Base-by-base conservation (phyloP, 2,797 vertebrate genomes). In the Bucorvus abyssinicus region DNA sequence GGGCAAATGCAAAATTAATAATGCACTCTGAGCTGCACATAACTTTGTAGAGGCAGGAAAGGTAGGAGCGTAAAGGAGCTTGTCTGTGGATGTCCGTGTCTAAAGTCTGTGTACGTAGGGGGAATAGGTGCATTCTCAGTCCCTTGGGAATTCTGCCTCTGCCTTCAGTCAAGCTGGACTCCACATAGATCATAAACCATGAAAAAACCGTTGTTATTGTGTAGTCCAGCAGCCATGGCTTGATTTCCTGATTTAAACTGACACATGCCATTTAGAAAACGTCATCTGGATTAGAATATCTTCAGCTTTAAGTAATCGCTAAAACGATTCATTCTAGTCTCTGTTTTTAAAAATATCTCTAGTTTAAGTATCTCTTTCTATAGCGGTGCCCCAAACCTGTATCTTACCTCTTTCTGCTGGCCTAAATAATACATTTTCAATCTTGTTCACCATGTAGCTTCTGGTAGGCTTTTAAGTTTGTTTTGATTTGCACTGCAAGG, bases 381-480 rank as follows among this genome's bases (percentile, higher is more conserved):
- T 77, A 17, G 10, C 18, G 42, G 10, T 26, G 42, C 60, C 52
- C 68, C 68, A 75, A 69, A 60, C 4, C 19, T 77, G 42, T 30
- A 63, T 53, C 24, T 78, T 61, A 2, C 5, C 50, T 80, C 73
- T 78, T 85, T 90, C 76, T 90, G 38, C 49, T 76, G 65, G 32
- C 79, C 79, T 93, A 83, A 91, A 88, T 55, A 65, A 91, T 49
- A n/a, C 56, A 80, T 90, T 88, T 94, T 23, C 94, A 65, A 24
- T 65, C 80, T 81, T 84, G 93, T 87, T 94, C 93, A 56, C 78
- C 30, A 12, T 26, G 61, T 84, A 36, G 52, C 68, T 91, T 71
- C 49, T 79, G 56, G 29, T 57, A 86, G 79, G 53, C 91, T 96
- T 96, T 96, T 84, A 93, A 93, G 91, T 93, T 91, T 94, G 87